Percentiles rank a stretch among this genome's conserved stretches.
phyloP scores from a whole-genome alignment of 2,797 vertebrate species.

The Smutsia temminckii region DNA sequence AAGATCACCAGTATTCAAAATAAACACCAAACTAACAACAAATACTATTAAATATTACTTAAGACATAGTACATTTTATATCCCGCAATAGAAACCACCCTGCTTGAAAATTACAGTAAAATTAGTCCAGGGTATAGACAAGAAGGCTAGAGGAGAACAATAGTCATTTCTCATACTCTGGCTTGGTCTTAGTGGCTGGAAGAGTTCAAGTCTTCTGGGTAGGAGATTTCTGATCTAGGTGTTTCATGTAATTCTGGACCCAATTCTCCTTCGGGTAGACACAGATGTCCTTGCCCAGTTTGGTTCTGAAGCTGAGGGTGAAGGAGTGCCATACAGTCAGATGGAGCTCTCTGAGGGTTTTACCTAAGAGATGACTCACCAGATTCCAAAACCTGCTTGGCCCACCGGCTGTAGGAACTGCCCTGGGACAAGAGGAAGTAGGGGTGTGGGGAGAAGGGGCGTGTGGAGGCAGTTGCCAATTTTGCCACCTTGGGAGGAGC shows the following conservation, averaged over 20 bases:
- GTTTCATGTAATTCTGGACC: background rate
- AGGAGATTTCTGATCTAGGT: background rate
- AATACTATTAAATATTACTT: background rate
- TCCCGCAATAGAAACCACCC: background rate
- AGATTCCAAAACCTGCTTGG: too few species aligned
- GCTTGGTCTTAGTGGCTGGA: background rate
- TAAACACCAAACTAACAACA: background rate
- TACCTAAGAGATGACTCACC: background rate
- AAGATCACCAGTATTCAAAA: background rate
- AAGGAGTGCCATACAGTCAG: background rate
- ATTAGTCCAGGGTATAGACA: background rate
- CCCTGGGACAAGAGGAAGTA: background rate
- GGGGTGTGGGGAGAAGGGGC: background rate
- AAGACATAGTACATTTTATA: background rate
- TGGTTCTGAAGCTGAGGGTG: slow-evolving; percentile 74
- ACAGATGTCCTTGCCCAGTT: slow-evolving; percentile 53
- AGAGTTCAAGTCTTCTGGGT: background rate
- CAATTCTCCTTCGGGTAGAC: slow-evolving; percentile 29
- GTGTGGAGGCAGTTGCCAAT: background rate
- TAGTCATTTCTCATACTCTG: rapidly evolving
- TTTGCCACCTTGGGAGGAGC: rapidly evolving
- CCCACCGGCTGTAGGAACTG: background rate
- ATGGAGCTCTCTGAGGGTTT: background rate
- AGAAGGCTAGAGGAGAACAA: background rate
- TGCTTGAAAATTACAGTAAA: background rate